phyloP scores from a whole-genome alignment of 2,113 vertebrate species.

The Eira barbara region DNA sequence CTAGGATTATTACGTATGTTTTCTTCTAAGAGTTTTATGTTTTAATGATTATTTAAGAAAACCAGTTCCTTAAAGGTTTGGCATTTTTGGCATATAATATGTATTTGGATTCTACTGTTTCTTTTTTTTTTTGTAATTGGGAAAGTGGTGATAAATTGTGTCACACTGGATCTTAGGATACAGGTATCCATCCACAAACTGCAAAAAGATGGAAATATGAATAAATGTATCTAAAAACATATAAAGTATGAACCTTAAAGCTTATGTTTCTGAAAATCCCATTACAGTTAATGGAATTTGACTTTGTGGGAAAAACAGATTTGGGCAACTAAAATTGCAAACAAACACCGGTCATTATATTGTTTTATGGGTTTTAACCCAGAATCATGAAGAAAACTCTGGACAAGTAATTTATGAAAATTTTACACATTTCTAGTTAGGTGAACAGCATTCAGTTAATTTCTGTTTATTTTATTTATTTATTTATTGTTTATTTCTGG shows the following conservation, averaged over 20 bases:
- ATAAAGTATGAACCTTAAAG: background rate
- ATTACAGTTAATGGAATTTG: background rate
- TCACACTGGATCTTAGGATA: background rate
- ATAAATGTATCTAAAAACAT: background rate
- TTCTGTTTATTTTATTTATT: background rate
- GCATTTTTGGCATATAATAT: background rate
- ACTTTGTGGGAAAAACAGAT: background rate
- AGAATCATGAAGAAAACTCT: background rate
- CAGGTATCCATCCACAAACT: background rate
- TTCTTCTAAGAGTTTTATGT: background rate
- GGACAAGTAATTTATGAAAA: background rate
- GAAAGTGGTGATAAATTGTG: background rate
- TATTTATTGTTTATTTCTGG: background rate
- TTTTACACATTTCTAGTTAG: background rate
- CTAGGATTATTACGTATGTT: background rate
- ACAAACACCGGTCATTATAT: background rate
- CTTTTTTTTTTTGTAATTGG: background rate
- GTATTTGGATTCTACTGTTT: background rate
- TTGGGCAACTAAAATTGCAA: background rate
- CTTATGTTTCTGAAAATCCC: background rate
- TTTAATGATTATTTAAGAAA: slow-evolving; percentile 43
- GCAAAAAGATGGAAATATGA: background rate
- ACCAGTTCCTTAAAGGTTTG: background rate
- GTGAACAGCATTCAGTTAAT: background rate
- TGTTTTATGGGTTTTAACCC: background rate